These are phyloP conservation scores for Cynodonichthys magdalenae DNA, from an alignment of 2,797 vertebrate species.

Conservation along the genomic window DNA sequence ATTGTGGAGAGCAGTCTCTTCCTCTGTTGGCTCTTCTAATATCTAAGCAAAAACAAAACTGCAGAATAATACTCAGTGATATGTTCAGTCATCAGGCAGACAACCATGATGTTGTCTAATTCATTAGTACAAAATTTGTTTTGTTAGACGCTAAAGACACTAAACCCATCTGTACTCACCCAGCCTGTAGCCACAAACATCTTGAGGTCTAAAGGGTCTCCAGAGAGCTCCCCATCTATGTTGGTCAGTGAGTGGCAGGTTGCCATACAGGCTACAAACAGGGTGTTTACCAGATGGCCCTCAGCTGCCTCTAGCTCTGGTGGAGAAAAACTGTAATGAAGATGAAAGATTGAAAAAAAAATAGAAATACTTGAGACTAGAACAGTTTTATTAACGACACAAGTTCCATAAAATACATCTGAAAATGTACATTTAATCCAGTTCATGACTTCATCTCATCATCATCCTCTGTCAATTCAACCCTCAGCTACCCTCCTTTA, in stretches of 20 bases:
- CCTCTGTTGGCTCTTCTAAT: slow-evolving; percentile 95
- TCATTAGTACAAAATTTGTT: too few relatives aligned
- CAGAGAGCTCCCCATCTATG: slow-evolving; percentile 93
- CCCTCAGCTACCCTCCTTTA: background rate
- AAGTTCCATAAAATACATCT: too few relatives aligned
- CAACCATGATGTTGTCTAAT: background rate
- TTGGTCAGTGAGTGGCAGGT: slow-evolving; percentile 96
- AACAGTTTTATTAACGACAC: too few relatives aligned
- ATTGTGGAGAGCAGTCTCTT: slow-evolving; percentile 94
- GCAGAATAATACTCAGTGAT: background rate
- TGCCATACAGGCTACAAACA: slow-evolving; percentile 94
- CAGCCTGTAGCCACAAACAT: slow-evolving; percentile 97
- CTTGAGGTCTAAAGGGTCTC: slow-evolving; percentile 96
- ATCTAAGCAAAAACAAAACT: slow-evolving; percentile 74
- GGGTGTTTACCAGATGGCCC: slow-evolving; percentile 84
- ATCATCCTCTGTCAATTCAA: background rate
- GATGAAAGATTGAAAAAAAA: background rate
- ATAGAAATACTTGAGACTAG: background rate
- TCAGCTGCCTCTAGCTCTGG: slow-evolving; percentile 85
- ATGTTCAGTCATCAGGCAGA: background rate
- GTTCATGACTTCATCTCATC: background rate
- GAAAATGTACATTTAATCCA: too few relatives aligned
- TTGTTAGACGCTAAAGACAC: background rate
- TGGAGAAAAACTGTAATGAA: slow-evolving; percentile 83
- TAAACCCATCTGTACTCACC: slow-evolving; percentile 74